Percentiles rank a stretch among this genome's conserved stretches.
Evolutionary conservation across 2,797 vertebrate species (phyloP).

Genomic region (Argyrosomus regius): DNA sequence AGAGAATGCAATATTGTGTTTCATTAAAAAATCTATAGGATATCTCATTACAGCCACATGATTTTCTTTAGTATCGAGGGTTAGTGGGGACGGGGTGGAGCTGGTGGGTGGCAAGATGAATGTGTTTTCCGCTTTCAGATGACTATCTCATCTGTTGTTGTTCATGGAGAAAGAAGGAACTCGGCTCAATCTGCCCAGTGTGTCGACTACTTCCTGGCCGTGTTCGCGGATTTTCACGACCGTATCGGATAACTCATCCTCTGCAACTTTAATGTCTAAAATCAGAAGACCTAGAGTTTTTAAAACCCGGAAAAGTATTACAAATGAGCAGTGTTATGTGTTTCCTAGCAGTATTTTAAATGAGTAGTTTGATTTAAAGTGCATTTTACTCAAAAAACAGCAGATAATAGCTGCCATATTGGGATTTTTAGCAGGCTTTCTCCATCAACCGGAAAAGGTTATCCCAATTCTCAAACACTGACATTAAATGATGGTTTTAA

Average conservation of each 20-base stretch:
- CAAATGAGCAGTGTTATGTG: neutral
- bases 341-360: constrained; percentile 7
- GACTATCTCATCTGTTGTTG: constrained; percentile 75
- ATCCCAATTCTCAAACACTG: constrained; percentile 42
- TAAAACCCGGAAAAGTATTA: too few relatives aligned
- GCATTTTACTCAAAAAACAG: constrained; percentile 26
- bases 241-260: constrained; percentile 33
- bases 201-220: constrained; percentile 56
- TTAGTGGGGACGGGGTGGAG: constrained; percentile 53
- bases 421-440: constrained; percentile 12
- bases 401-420: constrained; percentile 22
- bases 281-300: neutral
- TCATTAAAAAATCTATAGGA: constrained; percentile 84
- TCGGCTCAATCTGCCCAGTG: constrained; percentile 51
- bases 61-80: constrained; percentile 76
- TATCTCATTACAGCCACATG: constrained; percentile 82
- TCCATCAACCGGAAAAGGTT: constrained; percentile 62
- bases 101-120: constrained; percentile 73
- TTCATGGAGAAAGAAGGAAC: constrained; percentile 68
- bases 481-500: constrained; percentile 72
- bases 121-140: constrained; percentile 73
- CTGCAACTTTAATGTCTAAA: too few relatives aligned
- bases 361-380: constrained; percentile 28
- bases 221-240: constrained; percentile 36
- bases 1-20: constrained; percentile 78